Base-by-base conservation (phyloP, 2,888 invertebrate genomes). In the Parasteatoda lunata region DNA sequence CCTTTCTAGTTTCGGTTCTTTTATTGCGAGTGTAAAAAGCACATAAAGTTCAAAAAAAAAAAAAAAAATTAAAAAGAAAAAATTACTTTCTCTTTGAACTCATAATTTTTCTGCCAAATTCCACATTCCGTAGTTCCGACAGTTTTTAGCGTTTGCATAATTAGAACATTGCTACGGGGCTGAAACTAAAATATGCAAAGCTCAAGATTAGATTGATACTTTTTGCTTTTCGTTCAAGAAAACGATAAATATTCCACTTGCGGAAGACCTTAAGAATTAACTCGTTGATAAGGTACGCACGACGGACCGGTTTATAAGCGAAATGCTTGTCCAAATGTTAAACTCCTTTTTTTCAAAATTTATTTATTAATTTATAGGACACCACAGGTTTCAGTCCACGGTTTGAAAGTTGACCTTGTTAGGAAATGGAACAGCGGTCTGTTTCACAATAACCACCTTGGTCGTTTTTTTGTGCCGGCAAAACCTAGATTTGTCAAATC, bases 381-480 rank as follows among this genome's bases (percentile, higher is more conserved):
- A 76, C 51, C 30, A 30, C 49, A 45, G 73, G 66, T 76, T 80
- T 72, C 75, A 77, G 51, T 64, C 49, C 72, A 84, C 76, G 69
- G 69, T 69, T 69, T 84, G 75, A 64, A 70, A 70, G 79, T 70
- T 72, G 80, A 80, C 85, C 85, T 86, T 86, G 85, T 86, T 85
- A 80, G 65, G 76, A 86, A 80, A 71, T 71, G 54, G 85, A 80
- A 30, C 85, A 80, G 5, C 49, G 70, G 49, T 13, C 2, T 72
- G 85, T 81, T 86, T 71, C 76, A 66, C 80, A 76, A 80, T 65
- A 13, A 52, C 66, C 71, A 80, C 85, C 85, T 86, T 80, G 80
- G 71, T 80, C 85, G 76, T 11, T 54, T 66, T n/a, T 69, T 45
- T n/a, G 30, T 52, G 80, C 80, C 77, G 76, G 66, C 49, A 45